Conservation (phyloP, 2,797 vertebrate species). For the Thripadectes ignobilis region DNA sequence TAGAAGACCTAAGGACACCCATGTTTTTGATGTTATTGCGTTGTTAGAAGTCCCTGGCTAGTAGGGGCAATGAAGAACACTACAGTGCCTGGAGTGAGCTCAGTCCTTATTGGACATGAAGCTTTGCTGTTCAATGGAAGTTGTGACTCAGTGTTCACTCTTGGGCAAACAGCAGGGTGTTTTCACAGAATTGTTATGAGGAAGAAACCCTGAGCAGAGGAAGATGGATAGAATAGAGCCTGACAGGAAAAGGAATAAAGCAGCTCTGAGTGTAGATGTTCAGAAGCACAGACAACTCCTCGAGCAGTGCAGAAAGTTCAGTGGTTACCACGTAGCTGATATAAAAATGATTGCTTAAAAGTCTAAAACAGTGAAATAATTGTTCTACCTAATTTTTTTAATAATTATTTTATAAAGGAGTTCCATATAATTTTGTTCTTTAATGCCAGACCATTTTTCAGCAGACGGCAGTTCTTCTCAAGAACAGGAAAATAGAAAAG, state of each 20-base stretch:
- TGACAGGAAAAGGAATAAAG: background rate
- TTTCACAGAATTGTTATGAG: background rate
- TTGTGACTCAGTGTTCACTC: accelerated
- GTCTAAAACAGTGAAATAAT: background rate
- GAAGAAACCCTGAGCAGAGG: background rate
- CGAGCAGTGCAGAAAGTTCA: background rate
- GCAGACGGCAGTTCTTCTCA: background rate
- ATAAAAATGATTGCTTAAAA: background rate
- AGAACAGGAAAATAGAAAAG: background rate
- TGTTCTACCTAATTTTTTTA: background rate
- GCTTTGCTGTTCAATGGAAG: background rate
- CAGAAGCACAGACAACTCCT: background rate
- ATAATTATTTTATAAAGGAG: background rate
- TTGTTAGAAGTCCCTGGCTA: background rate
- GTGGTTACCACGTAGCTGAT: background rate
- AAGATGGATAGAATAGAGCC: background rate
- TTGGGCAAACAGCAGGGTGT: background rate
- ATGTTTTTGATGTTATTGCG: background rate
- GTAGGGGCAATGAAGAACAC: background rate
- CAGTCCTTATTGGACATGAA: background rate
- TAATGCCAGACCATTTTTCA: background rate
- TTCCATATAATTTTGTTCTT: background rate
- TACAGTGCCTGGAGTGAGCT: background rate
- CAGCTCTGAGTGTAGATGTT: background rate
- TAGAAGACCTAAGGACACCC: background rate